Evolutionary conservation across 2,797 vertebrate genomes (phyloP).

Genomic region (Protonibea diacanthus): DNA sequence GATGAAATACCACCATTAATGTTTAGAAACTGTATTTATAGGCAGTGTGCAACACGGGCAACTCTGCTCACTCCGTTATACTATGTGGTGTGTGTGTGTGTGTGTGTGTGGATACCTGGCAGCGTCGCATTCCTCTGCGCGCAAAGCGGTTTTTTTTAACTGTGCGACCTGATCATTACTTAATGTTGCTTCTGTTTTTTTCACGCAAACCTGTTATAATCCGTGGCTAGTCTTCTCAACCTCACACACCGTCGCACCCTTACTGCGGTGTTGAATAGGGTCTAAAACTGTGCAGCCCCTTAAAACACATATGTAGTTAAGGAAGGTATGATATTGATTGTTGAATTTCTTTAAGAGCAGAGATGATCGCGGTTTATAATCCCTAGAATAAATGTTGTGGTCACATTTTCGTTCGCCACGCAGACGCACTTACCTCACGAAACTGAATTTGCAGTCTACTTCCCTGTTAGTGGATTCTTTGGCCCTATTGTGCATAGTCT

Average conservation of each 20-base stretch:
- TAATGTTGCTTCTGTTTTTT: neutral
- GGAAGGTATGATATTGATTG: neutral
- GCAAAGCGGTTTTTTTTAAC: neutral
- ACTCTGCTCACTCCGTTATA: neutral
- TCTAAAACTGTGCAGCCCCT: neutral
- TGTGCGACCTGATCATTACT: neutral
- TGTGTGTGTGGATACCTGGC: neutral
- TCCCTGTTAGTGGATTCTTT: neutral
- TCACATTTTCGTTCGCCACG: too few relatives aligned
- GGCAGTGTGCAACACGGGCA: too few relatives aligned
- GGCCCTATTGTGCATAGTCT: neutral
- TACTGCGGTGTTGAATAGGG: neutral
- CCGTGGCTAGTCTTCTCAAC: neutral
- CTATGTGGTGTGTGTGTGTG: neutral
- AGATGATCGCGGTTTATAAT: neutral
- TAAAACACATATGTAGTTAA: neutral
- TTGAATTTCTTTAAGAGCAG: neutral
- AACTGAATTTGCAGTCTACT: neutral
- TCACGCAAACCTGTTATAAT: neutral
- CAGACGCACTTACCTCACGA: too few relatives aligned
- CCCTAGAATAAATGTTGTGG: neutral
- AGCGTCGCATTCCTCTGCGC: constrained; percentile 18
- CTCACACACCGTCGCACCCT: neutral
- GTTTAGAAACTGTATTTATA: neutral
- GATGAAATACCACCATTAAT: neutral